Evolutionary conservation across 2,113 vertebrate genomes (phyloP).

Genomic region (Diadophis punctatus): DNA sequence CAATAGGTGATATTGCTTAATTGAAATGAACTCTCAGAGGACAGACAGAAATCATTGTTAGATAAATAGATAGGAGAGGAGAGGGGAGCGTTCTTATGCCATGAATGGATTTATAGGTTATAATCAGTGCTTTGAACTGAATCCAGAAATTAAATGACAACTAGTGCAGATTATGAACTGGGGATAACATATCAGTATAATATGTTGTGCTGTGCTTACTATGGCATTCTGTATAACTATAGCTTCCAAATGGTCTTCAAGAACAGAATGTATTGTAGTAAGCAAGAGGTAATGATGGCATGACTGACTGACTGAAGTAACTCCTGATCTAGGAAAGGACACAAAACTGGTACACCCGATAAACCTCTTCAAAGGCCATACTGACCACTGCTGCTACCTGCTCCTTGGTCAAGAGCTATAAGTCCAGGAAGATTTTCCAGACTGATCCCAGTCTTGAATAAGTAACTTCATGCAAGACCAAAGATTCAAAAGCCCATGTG

Average conservation of each 20-base stretch:
- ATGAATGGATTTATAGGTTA: background rate
- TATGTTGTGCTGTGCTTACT: background rate
- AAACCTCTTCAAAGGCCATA: background rate
- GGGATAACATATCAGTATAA: background rate
- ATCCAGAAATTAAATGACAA: background rate
- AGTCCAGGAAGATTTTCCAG: background rate
- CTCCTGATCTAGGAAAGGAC: background rate
- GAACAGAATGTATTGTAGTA: background rate
- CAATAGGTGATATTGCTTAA: background rate
- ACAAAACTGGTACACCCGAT: background rate
- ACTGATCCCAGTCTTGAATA: background rate
- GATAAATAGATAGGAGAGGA: background rate
- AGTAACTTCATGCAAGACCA: too few species aligned
- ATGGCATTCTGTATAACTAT: background rate
- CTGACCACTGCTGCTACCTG: background rate
- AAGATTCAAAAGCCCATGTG: too few species aligned
- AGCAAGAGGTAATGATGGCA: background rate
- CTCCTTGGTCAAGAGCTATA: background rate
- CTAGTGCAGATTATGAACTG: background rate
- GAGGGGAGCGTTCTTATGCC: background rate
- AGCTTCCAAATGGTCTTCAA: background rate
- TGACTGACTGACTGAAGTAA: background rate
- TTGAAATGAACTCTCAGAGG: background rate
- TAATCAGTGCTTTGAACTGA: background rate
- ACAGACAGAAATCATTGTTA: background rate